Conservation (phyloP, 2,888 invertebrate genomes). For the Aleiodes leptofemur region DNA sequence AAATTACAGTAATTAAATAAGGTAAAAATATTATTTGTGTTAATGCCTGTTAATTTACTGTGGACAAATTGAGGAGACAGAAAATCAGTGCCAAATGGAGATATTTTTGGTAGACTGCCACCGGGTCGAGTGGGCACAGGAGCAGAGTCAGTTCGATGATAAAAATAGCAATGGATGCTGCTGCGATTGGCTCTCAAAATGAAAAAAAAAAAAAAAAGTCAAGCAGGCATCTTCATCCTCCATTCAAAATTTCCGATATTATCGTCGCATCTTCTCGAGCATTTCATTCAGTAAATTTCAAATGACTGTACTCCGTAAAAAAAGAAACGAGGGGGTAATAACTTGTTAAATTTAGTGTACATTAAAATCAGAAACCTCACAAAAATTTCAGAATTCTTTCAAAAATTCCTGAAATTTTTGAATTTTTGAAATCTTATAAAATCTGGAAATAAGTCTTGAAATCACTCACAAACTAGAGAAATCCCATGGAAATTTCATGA, state of each 20-base stretch:
- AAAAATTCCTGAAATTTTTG: no score
- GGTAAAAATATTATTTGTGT: slow-evolving; percentile 6
- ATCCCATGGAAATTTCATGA: no score
- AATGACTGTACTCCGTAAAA: no score
- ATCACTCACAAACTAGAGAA: no score
- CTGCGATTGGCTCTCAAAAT: slow-evolving; percentile 14
- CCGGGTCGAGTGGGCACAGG: slow-evolving; percentile 29
- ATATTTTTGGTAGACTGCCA: slow-evolving; percentile 35
- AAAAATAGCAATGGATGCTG: slow-evolving; percentile 20
- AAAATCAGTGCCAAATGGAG: slow-evolving; percentile 27
- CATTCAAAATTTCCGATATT: background rate
- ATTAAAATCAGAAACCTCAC: no score
- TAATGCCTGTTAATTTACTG: slow-evolving; percentile 18
- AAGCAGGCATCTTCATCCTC: background rate
- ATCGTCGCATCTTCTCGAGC: no score
- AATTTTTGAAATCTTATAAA: no score
- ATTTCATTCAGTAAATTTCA: no score
- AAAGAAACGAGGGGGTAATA: no score
- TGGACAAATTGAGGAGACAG: slow-evolving; percentile 24
- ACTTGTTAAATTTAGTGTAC: no score
- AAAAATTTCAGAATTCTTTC: no score
- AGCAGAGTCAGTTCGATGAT: slow-evolving; percentile 16
- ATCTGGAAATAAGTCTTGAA: no score
- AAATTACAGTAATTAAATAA: slow-evolving; percentile 8
- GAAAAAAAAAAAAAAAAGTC: slow-evolving; percentile 16